Conservation (phyloP, 2,113 vertebrate species). For the Choloepus hoffmanni region DNA sequence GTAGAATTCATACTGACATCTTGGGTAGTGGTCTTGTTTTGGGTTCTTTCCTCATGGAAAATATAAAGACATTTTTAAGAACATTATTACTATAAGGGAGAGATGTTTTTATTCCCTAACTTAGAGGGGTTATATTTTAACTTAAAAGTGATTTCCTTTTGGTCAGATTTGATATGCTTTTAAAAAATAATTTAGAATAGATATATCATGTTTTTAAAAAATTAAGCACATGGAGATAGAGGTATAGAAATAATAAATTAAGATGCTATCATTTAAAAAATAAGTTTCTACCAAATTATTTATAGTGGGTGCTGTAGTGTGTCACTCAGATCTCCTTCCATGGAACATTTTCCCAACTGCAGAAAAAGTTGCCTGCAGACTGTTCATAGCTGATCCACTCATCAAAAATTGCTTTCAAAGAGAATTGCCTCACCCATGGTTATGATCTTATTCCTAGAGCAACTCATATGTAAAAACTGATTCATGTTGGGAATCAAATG, state of each 20-base stretch:
- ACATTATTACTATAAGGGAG: neutral
- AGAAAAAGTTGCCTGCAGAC: neutral
- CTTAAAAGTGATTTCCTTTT: slow-evolving; percentile 27
- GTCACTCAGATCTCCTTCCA: neutral
- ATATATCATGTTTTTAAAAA: neutral
- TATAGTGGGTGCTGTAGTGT: neutral
- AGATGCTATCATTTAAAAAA: neutral
- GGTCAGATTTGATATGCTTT: neutral
- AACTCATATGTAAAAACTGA: neutral
- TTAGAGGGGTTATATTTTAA: neutral
- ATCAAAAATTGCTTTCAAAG: neutral
- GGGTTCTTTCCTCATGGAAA: neutral
- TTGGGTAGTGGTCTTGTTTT: neutral
- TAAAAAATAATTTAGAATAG: neutral
- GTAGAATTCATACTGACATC: slow-evolving; percentile 43
- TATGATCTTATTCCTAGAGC: neutral
- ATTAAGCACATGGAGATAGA: neutral
- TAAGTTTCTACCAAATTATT: neutral
- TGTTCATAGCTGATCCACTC: neutral
- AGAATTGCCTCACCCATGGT: neutral
- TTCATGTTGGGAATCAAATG: neutral
- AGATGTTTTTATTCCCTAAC: neutral
- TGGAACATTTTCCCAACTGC: neutral
- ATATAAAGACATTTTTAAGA: neutral
- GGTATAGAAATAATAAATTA: neutral